Conservation (phyloP, 2,113 vertebrate genomes). For the Gobio gobio region DNA sequence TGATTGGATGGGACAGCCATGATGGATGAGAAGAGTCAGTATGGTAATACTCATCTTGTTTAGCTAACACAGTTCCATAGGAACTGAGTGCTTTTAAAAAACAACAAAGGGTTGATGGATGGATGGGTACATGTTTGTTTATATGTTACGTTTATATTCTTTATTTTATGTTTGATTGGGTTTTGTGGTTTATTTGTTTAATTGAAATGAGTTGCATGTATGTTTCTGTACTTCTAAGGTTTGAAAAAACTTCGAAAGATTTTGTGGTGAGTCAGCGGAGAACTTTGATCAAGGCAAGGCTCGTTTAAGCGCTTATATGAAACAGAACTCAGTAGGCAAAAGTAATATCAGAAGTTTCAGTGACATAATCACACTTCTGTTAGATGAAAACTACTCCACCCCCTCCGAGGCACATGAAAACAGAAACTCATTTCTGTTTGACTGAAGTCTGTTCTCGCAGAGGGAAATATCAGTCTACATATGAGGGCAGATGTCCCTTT, state of each 20-base stretch:
- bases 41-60: slow-evolving; percentile 66
- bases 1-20: slow-evolving; percentile 63
- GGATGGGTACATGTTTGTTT: neutral
- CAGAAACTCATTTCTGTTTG: slow-evolving; percentile 31
- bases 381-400: slow-evolving; percentile 28
- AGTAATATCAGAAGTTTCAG: slow-evolving; percentile 39
- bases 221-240: neutral
- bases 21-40: slow-evolving; percentile 74
- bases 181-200: neutral
- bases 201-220: neutral
- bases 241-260: neutral
- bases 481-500: slow-evolving; percentile 42
- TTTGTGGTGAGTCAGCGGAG: slow-evolving; percentile 1
- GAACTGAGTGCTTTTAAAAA: slow-evolving; percentile 48
- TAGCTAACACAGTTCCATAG: slow-evolving; percentile 61
- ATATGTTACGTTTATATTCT: neutral
- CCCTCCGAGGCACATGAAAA: slow-evolving; percentile 19
- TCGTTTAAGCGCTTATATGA: neutral
- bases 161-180: neutral
- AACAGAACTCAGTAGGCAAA: slow-evolving; percentile 38
- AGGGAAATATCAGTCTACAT: slow-evolving; percentile 38
- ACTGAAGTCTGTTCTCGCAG: slow-evolving; percentile 28
- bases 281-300: neutral
- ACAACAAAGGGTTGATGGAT: neutral
- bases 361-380: slow-evolving; percentile 42